Base-by-base conservation (phyloP, 2,888 invertebrate genomes). In the Orthonychiurus folsomi region DNA sequence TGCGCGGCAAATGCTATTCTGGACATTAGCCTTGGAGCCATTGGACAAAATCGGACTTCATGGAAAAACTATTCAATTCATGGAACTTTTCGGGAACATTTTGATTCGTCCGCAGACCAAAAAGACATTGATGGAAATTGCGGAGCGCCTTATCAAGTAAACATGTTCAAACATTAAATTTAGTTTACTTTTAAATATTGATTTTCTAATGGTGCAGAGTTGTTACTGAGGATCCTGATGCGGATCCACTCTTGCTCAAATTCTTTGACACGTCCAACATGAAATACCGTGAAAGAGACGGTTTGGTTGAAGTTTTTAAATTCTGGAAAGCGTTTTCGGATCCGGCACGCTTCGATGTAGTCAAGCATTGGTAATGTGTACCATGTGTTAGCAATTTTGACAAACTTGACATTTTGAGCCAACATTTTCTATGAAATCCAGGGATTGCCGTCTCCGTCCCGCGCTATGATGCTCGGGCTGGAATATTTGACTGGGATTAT, bases 401-500 rank as follows among this genome's bases (percentile, higher is more conserved):
- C n/a, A n/a, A n/a, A n/a, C n/a, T n/a, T n/a, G n/a, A n/a, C n/a
- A n/a, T n/a, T n/a, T n/a, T n/a, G n/a, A n/a, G n/a, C n/a, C n/a
- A n/a, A n/a, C n/a, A n/a, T n/a, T 64, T 9, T n/a, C n/a, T n/a
- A n/a, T n/a, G n/a, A n/a, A n/a, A n/a, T n/a, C n/a, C 12, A 78
- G 79, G 93, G 88, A 91, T 74, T 79, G 80, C 59, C 80, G 89
- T 27, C 74, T 91, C 27, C 80, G 93, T 58, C 81, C 76, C 81
- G 0, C 82, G 91, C 60, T 92, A 89, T 72, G 91, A 92, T 75
- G 81, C 82, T 63, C 84, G 86, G 73, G 77, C 81, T n/a, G 92
- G 92, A 25, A 86, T 85, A 0, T 94, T 86, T 75, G 93, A 94
- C 76, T 94, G 93, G 93, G 93, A 94, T 76, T 85, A 88, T 73